Evolutionary conservation across 2,113 vertebrate genomes (phyloP).

Genomic region (Brevimyrus niger): DNA sequence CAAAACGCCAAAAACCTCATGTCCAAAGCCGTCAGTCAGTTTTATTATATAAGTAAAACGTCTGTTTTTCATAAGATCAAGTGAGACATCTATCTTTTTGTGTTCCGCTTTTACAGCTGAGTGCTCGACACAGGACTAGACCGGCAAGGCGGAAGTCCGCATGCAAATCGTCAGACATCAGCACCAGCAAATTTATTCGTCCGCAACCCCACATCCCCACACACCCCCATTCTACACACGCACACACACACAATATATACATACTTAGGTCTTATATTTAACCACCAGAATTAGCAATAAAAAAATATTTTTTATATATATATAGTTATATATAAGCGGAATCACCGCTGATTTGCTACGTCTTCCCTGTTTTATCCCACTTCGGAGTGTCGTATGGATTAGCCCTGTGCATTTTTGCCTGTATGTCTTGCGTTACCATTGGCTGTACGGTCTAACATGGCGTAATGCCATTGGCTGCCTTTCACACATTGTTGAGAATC

Average conservation of each 20-base stretch:
- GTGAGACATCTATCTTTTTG: slow-evolving; percentile 31
- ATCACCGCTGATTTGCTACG: slow-evolving; percentile 37
- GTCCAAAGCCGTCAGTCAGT: slow-evolving; percentile 35
- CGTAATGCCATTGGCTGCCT: slow-evolving; percentile 56
- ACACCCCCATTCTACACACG: background rate
- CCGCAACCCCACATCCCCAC: background rate
- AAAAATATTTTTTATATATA: too few species aligned
- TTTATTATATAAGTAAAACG: slow-evolving; percentile 33
- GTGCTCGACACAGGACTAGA: slow-evolving; percentile 47
- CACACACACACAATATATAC: background rate
- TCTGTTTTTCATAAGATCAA: slow-evolving; percentile 27
- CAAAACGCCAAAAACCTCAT: slow-evolving; percentile 1
- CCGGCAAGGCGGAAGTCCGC: slow-evolving; percentile 56
- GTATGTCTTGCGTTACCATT: slow-evolving; percentile 44
- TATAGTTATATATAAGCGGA: background rate
- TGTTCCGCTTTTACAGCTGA: slow-evolving; percentile 39
- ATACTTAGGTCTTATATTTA: background rate
- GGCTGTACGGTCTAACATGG: slow-evolving; percentile 61
- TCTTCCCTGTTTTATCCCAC: slow-evolving; percentile 24
- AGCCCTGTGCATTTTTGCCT: slow-evolving; percentile 41
- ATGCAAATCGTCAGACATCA: slow-evolving; percentile 53
- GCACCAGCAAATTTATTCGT: background rate
- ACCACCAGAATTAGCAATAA: background rate
- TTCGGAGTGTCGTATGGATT: slow-evolving; percentile 26
- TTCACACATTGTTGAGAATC: background rate